These are phyloP conservation scores for Trypoxylon attenuatum DNA, from an alignment of 2,888 invertebrate species.

Conservation along the genomic window DNA sequence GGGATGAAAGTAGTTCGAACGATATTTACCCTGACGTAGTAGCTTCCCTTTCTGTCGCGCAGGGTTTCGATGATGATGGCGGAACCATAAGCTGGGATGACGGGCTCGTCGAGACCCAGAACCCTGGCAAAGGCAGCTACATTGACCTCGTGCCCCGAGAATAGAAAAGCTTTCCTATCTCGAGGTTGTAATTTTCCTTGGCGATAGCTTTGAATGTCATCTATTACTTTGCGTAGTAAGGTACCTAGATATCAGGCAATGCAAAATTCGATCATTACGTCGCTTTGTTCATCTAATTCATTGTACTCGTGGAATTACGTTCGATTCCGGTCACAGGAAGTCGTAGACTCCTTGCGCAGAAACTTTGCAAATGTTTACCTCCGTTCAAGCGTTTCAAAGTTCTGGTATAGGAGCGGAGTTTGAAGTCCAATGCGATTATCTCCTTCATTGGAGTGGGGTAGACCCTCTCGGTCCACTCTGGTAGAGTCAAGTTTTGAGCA, in stretches of 20 bases:
- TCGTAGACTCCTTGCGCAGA: too few species aligned
- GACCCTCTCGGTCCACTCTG: constrained; percentile 73
- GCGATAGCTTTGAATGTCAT: constrained; percentile 57
- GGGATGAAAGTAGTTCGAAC: too few species aligned
- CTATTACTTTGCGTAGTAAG: constrained; percentile 62
- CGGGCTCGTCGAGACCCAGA: constrained; percentile 62
- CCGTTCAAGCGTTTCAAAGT: constrained; percentile 72
- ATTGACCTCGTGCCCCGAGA: constrained; percentile 65
- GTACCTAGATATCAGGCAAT: constrained; percentile 59
- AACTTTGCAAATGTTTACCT: too few species aligned
- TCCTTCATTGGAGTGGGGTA: constrained; percentile 70
- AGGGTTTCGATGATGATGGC: constrained; percentile 66
- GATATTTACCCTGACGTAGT: constrained; percentile 60
- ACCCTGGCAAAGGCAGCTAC: constrained; percentile 60
- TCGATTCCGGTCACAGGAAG: too few species aligned
- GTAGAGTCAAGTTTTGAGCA: constrained; percentile 70
- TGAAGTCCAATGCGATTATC: constrained; percentile 72
- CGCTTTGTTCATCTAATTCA: not conserved
- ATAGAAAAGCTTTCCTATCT: constrained; percentile 64
- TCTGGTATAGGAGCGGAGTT: constrained; percentile 68
- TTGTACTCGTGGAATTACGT: too few species aligned
- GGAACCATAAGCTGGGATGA: constrained; percentile 64
- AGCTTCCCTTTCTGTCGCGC: constrained; percentile 55
- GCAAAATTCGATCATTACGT: not conserved
- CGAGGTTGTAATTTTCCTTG: constrained; percentile 48